Base-by-base conservation (phyloP, 2,888 invertebrate genomes). In the Pseudococcus longispinus region DNA sequence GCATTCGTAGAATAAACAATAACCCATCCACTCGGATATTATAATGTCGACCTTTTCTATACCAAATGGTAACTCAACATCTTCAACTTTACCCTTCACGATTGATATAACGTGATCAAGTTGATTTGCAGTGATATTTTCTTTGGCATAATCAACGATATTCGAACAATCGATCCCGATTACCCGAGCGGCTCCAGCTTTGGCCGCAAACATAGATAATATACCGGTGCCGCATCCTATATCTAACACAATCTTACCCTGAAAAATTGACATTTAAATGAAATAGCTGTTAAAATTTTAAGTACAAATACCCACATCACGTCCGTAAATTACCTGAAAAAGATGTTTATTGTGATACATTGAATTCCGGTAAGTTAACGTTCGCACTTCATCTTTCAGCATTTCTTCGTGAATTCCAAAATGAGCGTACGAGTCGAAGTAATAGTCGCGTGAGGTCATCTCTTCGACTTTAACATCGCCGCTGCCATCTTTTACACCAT, bases 351-450 rank as follows among this genome's bases (percentile, higher is more conserved):
- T 99, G 92, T 99, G 98, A 91, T 98, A 98, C 96, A 99, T 99
- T 15, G 99, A 98, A 91, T 99, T 99, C 87, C 98, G 95, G 91
- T 99, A 99, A 0, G 99, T 99, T 88, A 98, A 93, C 20, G 99
- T 99, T 87, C 99, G 94, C 42, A 99, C 98, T 93, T 99, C 99
- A 91, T 99, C 99, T 92, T 99, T 99, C 88, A 99, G 92, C 99
- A 99, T 99, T 92, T 99, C 99, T 92, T 99, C 99, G 91, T 99
- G 99, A 90, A 99, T 99, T 80, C 99, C 99, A 91, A 99, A 99
- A 92, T 99, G 99, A 84, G 99, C 99, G 91, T 99, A 99, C 0
- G 99, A 99, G 92, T 99, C 99, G 91, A 99, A 99, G 91, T 99
- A 99, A 91, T 99, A 99, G 91, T 99, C 99, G 89, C 98, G 94